phyloP scores from a whole-genome alignment of 2,888 invertebrate species.

The Epirrita christyi region DNA sequence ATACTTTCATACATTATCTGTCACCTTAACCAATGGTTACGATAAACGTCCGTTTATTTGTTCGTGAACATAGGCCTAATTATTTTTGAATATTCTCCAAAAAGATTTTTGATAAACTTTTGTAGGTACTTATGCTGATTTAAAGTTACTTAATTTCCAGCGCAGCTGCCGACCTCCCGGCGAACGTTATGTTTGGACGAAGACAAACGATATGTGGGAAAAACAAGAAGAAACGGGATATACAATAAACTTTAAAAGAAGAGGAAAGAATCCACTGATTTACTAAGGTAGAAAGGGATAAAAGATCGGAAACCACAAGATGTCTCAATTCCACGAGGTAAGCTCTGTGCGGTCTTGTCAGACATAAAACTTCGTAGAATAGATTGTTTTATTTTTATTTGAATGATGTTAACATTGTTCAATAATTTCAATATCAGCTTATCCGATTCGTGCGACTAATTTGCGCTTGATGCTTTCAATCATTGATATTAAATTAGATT shows the following conservation, averaged over 20 bases:
- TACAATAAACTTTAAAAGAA: slow-evolving; percentile 68
- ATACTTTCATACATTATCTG: no score
- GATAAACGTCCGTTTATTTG: no score
- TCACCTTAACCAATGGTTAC: no score
- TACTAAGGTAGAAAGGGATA: slow-evolving; percentile 68
- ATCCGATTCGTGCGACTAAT: no score
- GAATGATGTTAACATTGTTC: slow-evolving; percentile 18
- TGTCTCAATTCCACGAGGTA: slow-evolving; percentile 83
- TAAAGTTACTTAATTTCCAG: no score
- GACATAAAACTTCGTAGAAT: slow-evolving; percentile 76
- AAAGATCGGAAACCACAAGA: slow-evolving; percentile 83
- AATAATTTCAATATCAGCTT: slow-evolving; percentile 1
- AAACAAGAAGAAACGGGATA: slow-evolving; percentile 72
- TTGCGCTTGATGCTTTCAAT: no score
- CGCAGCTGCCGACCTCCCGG: slow-evolving; percentile 78
- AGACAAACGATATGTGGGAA: slow-evolving; percentile 78
- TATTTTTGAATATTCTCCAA: slow-evolving; percentile 3
- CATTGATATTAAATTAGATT: no score
- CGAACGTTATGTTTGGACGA: slow-evolving; percentile 80
- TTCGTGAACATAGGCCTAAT: no score
- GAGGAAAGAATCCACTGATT: slow-evolving; percentile 67
- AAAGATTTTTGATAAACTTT: slow-evolving; percentile 62
- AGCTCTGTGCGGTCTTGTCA: slow-evolving; percentile 81
- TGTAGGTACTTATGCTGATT: slow-evolving; percentile 78
- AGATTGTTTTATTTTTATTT: slow-evolving; percentile 61